phyloP scores from a whole-genome alignment of 1,140 invertebrate genomes.

The Macrobrachium nipponense region DNA sequence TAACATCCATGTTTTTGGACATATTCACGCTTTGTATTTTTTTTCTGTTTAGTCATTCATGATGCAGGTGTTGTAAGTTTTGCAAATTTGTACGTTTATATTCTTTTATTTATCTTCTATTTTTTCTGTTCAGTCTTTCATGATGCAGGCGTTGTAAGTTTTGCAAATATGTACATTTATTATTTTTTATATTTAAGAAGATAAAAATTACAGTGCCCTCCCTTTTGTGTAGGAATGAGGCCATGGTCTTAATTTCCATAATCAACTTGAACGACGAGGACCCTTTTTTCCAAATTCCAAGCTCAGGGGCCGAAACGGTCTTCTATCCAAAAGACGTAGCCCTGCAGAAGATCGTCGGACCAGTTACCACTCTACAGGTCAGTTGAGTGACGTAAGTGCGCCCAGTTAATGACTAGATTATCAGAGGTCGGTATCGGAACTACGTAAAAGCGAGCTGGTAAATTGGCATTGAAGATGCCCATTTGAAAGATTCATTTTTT shows the following conservation, averaged over 20 bases:
- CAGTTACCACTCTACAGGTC: conserved; percentile 49
- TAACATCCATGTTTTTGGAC: too few relatives aligned
- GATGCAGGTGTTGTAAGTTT: background rate
- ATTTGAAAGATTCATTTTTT: too few relatives aligned
- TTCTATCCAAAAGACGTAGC: conserved; percentile 45
- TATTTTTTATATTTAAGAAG: background rate
- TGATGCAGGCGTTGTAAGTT: background rate
- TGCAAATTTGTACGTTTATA: background rate
- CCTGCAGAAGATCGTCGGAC: conserved; percentile 50
- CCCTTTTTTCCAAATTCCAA: conserved; percentile 30
- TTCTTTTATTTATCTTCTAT: too few relatives aligned
- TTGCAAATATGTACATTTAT: background rate
- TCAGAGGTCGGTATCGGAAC: too few relatives aligned
- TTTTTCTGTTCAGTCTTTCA: background rate
- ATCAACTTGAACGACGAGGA: conserved; percentile 30
- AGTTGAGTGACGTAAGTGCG: background rate
- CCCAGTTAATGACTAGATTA: too few relatives aligned
- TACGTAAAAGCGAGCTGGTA: too few relatives aligned
- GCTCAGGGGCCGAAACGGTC: background rate
- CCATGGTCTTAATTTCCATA: conserved; percentile 34
- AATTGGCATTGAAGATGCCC: too few relatives aligned
- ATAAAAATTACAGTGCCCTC: background rate
- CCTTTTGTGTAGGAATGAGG: conserved; percentile 36
- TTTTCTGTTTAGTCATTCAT: background rate
- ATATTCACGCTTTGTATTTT: too few relatives aligned